phyloP scores from a whole-genome alignment of 23 tunicate genomes.

The Aplidium turbinatum region DNA sequence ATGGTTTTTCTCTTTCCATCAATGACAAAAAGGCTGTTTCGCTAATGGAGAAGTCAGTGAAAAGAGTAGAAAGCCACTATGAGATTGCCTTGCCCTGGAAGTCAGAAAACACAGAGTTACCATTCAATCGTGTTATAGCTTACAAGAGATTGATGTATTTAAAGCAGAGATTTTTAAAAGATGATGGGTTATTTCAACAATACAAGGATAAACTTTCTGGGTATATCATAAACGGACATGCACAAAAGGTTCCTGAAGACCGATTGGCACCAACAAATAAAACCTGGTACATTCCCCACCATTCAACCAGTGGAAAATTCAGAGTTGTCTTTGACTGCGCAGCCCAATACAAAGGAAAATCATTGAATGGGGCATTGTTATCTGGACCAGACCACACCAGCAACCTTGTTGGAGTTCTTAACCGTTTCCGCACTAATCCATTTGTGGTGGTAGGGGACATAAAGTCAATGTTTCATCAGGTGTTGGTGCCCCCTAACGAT shows the following conservation, averaged over 20 bases:
- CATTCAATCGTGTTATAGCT: slow-evolving; percentile 28
- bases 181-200: not conserved
- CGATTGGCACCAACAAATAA: not conserved
- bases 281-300: slow-evolving; percentile 41
- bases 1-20: not conserved
- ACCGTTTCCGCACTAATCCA: slow-evolving; percentile 11
- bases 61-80: slow-evolving; percentile 9
- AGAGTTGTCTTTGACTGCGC: slow-evolving; percentile 34
- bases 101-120: not conserved
- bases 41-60: not conserved
- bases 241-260: not conserved
- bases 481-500: slow-evolving; percentile 15
- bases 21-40: slow-evolving; percentile 1
- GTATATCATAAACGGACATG: not conserved
- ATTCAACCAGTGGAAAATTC: slow-evolving; percentile 36
- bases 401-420: slow-evolving; percentile 29
- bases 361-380: slow-evolving; percentile 22
- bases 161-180: slow-evolving; percentile 5
- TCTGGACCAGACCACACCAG: slow-evolving; percentile 38
- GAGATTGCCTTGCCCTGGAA: slow-evolving; percentile 10
- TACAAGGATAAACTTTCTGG: slow-evolving; percentile 34
- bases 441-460: slow-evolving; percentile 26
- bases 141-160: slow-evolving; percentile 10
- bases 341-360: slow-evolving; percentile 15
- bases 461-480: slow-evolving; percentile 26